phyloP scores from a whole-genome alignment of 37 sponge, comb jelly and placozoan species.

The Haliclona indistincta region DNA sequence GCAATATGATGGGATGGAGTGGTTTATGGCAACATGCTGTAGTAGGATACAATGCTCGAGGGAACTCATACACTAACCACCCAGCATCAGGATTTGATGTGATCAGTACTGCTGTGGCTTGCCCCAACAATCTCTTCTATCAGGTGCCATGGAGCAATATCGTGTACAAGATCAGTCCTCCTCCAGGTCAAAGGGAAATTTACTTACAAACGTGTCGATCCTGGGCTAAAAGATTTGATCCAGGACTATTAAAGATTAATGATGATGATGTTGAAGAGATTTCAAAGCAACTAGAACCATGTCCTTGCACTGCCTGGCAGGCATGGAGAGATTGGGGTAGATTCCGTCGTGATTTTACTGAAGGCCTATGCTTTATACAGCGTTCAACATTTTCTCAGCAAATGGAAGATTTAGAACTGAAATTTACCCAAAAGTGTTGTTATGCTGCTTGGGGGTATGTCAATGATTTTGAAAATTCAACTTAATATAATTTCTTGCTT shows the following conservation, averaged over 20 bases:
- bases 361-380: too few relatives aligned
- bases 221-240: too few relatives aligned
- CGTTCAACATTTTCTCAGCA: too few relatives aligned
- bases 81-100: not conserved
- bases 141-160: constrained; percentile 21
- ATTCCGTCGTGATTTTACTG: too few relatives aligned
- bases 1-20: constrained; percentile 66
- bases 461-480: too few relatives aligned
- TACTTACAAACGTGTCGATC: too few relatives aligned
- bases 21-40: constrained; percentile 4
- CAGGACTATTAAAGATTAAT: too few relatives aligned
- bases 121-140: constrained; percentile 27
- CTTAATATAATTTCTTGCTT: too few relatives aligned
- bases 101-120: constrained; percentile 18
- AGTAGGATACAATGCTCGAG: constrained; percentile 57
- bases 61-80: constrained; percentile 39
- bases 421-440: too few relatives aligned
- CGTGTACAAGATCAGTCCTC: constrained; percentile 35
- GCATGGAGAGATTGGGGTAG: constrained; percentile 7
- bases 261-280: not conserved
- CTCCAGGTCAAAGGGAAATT: too few relatives aligned
- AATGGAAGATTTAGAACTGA: too few relatives aligned
- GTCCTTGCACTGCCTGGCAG: constrained; percentile 25
- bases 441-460: too few relatives aligned
- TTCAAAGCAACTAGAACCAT: constrained; percentile 4